Evolutionary conservation across 2,797 vertebrate genomes (phyloP).

Genomic region (Peromyscus nudipes): DNA sequence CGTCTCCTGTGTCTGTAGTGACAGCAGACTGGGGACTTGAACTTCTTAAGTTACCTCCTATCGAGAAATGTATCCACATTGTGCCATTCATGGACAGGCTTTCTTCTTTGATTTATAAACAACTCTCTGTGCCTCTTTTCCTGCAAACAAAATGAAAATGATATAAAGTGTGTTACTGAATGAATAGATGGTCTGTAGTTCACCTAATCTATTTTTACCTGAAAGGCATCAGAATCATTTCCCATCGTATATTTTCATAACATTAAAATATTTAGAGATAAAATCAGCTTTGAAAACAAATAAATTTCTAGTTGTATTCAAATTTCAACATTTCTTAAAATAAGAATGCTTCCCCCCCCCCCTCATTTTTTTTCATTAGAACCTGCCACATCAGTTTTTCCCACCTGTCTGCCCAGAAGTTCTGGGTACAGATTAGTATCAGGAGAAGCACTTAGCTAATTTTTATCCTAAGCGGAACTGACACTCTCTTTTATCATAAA

Average conservation of each 20-base stretch:
- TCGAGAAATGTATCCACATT: neutral
- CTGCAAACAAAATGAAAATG: neutral
- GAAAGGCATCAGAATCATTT: neutral
- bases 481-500: neutral
- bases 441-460: neutral
- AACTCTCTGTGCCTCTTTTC: neutral
- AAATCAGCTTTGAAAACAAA: conserved; percentile 44
- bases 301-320: neutral
- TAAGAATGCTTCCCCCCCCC: neutral
- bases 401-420: neutral
- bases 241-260: neutral
- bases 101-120: conserved; percentile 55
- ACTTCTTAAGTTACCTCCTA: neutral
- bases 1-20: neutral
- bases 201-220: neutral
- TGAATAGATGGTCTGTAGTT: neutral
- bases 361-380: neutral
- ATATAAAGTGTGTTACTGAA: neutral
- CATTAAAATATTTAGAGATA: conserved; percentile 40
- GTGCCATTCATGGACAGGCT: neutral
- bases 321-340: neutral
- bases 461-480: neutral
- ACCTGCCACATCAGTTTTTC: neutral
- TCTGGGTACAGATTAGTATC: neutral
- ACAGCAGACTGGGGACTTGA: neutral